These are phyloP conservation scores for Steromphala cineraria DNA, from an alignment of 2,888 invertebrate species.

Conservation along the genomic window DNA sequence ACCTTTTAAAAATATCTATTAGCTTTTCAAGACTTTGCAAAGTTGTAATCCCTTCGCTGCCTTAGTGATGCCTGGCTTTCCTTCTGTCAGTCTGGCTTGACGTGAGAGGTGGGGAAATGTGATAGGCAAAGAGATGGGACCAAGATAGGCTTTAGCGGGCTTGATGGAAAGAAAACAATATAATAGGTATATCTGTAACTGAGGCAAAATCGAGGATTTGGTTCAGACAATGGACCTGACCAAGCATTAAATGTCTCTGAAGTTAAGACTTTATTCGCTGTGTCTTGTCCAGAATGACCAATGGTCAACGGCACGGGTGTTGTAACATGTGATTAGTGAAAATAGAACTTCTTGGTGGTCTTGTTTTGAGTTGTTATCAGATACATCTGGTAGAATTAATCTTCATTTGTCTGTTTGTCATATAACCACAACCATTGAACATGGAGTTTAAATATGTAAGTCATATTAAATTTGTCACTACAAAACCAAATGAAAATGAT, in stretches of 20 bases:
- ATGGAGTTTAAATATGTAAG: no score
- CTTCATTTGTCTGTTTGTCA: no score
- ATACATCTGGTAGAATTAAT: no score
- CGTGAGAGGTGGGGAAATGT: not conserved
- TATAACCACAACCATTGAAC: no score
- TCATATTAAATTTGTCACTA: no score
- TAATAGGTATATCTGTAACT: constrained; percentile 17
- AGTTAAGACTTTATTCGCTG: not conserved
- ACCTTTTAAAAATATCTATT: constrained; percentile 18
- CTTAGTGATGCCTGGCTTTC: not conserved
- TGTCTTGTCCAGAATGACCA: not conserved
- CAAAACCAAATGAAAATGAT: no score
- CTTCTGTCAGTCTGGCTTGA: not conserved
- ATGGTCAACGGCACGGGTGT: no score
- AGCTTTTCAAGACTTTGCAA: constrained; percentile 19
- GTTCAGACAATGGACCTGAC: not conserved
- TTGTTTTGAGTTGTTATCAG: no score
- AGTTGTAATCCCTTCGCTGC: constrained; percentile 11
- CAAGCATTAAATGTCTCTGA: not conserved
- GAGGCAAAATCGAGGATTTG: not conserved
- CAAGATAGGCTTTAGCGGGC: not conserved
- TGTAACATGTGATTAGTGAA: no score
- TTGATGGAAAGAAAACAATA: constrained; percentile 17
- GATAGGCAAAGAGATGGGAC: not conserved
- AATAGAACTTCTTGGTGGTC: no score